phyloP scores from a whole-genome alignment of 2,797 vertebrate genomes.

The Catostomus latipinnis region DNA sequence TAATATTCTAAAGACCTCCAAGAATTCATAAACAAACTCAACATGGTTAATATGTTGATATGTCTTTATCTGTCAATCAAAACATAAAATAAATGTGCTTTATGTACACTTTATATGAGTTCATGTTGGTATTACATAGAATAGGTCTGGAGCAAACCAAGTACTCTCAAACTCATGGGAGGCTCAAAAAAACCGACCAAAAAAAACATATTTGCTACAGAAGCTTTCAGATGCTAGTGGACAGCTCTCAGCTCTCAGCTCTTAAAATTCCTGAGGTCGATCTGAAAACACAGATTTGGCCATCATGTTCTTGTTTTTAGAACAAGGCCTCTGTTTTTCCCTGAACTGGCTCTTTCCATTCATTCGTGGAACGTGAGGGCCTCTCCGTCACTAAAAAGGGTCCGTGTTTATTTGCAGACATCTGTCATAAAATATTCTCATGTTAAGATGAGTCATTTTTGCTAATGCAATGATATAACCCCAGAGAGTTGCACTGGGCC shows the following conservation, averaged over 20 bases:
- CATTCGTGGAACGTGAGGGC: conserved; percentile 1
- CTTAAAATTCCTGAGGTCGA: conserved; percentile 56
- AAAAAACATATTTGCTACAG: conserved; percentile 20
- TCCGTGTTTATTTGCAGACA: conserved; percentile 46
- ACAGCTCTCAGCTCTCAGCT: conserved; percentile 31
- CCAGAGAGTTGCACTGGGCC: not conserved
- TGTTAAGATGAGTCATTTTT: conserved; percentile 9
- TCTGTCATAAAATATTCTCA: conserved; percentile 29
- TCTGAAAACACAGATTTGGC: conserved; percentile 45
- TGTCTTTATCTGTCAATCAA: not conserved
- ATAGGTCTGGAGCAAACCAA: not conserved
- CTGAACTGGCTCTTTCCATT: conserved; percentile 49
- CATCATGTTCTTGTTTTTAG: conserved; percentile 44
- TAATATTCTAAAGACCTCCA: too few relatives aligned
- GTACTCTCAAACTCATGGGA: not conserved
- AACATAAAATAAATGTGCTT: not conserved
- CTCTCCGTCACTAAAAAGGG: conserved; percentile 30
- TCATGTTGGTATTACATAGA: not conserved
- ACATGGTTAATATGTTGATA: too few relatives aligned
- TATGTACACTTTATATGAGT: not conserved
- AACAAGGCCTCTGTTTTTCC: conserved; percentile 23
- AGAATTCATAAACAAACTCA: too few relatives aligned
- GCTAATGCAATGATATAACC: not conserved
- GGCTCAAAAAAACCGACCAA: not conserved
- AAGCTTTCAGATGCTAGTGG: conserved; percentile 31